Percentiles rank a stretch among this genome's conserved stretches.
These are phyloP conservation scores for Hirtodrosophila alboralis DNA, from an alignment of 2,888 invertebrate species.

Conservation along the genomic window DNA sequence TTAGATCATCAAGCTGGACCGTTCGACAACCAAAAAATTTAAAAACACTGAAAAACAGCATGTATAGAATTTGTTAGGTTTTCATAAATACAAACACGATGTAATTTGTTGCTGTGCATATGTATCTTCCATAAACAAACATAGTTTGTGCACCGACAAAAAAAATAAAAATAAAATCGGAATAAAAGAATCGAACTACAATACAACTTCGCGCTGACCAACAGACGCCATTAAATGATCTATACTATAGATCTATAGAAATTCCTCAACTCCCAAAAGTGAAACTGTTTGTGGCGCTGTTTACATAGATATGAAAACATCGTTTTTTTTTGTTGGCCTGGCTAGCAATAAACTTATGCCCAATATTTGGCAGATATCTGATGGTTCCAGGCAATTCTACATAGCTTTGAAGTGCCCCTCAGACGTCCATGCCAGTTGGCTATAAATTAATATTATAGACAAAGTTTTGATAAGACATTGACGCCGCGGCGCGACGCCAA, in stretches of 20 bases:
- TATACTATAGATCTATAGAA: too few relatives aligned
- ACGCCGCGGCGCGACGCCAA: slow-evolving; percentile 66
- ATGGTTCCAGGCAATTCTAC: slow-evolving; percentile 44
- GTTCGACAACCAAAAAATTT: slow-evolving; percentile 2
- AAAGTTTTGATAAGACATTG: slow-evolving; percentile 75
- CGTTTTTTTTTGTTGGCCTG: slow-evolving; percentile 32
- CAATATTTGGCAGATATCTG: slow-evolving; percentile 66
- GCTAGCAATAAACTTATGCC: slow-evolving; percentile 58
- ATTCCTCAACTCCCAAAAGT: slow-evolving; percentile 36
- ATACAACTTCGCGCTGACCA: slow-evolving; percentile 51
- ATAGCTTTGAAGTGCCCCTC: slow-evolving; percentile 58
- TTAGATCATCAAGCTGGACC: slow-evolving; percentile 46
- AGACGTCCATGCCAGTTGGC: slow-evolving; percentile 34
- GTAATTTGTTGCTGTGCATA: slow-evolving; percentile 38
- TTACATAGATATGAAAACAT: slow-evolving; percentile 60
- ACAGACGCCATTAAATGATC: slow-evolving; percentile 62
- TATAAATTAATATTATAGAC: slow-evolving; percentile 79
- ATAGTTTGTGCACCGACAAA: slow-evolving; percentile 22
- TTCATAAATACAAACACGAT: slow-evolving; percentile 47
- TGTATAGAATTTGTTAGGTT: slow-evolving; percentile 45
- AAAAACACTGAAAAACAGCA: slow-evolving; percentile 12
- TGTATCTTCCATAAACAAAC: slow-evolving; percentile 45
- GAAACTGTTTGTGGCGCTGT: slow-evolving; percentile 36
- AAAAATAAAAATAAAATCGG: slow-evolving; percentile 3
- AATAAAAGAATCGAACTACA: slow-evolving; percentile 18